These are phyloP conservation scores for Metridium senile DNA, from an alignment of 92 coral and sea anemone genomes.

Conservation along the genomic window DNA sequence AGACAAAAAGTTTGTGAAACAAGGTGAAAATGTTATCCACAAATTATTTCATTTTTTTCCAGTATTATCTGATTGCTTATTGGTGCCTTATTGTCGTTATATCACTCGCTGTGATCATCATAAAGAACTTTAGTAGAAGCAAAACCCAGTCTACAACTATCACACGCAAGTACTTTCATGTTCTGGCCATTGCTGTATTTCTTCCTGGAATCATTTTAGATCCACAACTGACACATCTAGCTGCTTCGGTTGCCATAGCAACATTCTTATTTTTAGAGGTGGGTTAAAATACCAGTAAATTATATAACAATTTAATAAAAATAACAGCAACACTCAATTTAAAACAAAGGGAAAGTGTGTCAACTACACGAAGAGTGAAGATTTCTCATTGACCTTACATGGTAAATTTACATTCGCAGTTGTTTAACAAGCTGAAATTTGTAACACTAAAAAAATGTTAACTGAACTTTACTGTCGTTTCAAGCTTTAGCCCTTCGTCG, in stretches of 20 bases:
- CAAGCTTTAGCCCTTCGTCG: no score
- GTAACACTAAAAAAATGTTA: no score
- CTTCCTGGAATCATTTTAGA: conserved; percentile 85
- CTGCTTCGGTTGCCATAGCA: conserved; percentile 87
- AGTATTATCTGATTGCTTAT: conserved; percentile 57
- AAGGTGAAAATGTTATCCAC: no score
- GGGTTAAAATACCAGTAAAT: no score
- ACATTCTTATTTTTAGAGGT: conserved; percentile 91
- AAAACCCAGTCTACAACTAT: conserved; percentile 43
- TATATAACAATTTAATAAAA: not conserved
- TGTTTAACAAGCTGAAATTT: no score
- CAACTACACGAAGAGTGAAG: not conserved
- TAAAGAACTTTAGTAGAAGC: conserved; percentile 52
- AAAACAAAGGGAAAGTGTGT: not conserved
- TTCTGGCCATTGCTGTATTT: conserved; percentile 79
- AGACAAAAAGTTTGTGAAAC: no score
- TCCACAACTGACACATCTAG: conserved; percentile 79
- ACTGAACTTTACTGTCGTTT: no score
- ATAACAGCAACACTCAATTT: not conserved
- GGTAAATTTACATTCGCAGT: no score
- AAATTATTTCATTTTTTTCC: not conserved
- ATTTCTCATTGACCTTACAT: no score
- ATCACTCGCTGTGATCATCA: conserved; percentile 69
- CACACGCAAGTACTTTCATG: conserved; percentile 83
- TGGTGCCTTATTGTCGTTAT: conserved; percentile 69